Evolutionary conservation across 2,888 invertebrate species (phyloP).

Genomic region (Drosophila aldrichi): DNA sequence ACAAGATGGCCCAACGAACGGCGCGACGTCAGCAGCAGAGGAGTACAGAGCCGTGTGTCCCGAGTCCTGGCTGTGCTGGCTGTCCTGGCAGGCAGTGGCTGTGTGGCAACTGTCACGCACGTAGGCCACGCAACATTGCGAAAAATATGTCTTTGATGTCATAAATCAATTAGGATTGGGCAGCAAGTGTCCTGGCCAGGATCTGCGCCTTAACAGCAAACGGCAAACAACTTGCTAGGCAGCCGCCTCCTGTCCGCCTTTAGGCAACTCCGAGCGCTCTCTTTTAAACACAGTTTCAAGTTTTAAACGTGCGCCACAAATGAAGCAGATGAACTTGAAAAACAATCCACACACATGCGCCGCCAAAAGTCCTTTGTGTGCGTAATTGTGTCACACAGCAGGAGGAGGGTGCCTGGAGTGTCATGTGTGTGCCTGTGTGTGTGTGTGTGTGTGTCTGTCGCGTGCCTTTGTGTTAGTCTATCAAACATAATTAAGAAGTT

Average conservation of each 20-base stretch:
- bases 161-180: slow-evolving; percentile 83
- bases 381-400: slow-evolving; percentile 61
- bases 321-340: slow-evolving; percentile 45
- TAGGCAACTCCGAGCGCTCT: not conserved
- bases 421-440: slow-evolving; percentile 17
- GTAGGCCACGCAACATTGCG: slow-evolving; percentile 84
- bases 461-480: slow-evolving; percentile 57
- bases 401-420: slow-evolving; percentile 41
- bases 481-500: slow-evolving; percentile 78
- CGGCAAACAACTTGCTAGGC: slow-evolving; percentile 72
- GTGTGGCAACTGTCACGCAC: slow-evolving; percentile 82
- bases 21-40: slow-evolving; percentile 29
- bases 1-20: slow-evolving; percentile 75
- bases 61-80: slow-evolving; percentile 32
- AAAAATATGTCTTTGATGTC: slow-evolving; percentile 85
- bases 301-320: slow-evolving; percentile 68
- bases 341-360: slow-evolving; percentile 6
- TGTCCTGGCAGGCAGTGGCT: slow-evolving; percentile 22
- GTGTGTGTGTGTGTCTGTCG: slow-evolving; percentile 10
- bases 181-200: slow-evolving; percentile 54
- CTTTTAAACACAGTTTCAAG: slow-evolving; percentile 51
- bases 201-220: slow-evolving; percentile 69
- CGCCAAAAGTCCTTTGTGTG: slow-evolving; percentile 53
- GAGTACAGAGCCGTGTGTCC: slow-evolving; percentile 39
- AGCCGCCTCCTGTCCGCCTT: not conserved